These are phyloP conservation scores for Syngnathus acus DNA, from an alignment of 2,797 vertebrate species.

Conservation along the genomic window DNA sequence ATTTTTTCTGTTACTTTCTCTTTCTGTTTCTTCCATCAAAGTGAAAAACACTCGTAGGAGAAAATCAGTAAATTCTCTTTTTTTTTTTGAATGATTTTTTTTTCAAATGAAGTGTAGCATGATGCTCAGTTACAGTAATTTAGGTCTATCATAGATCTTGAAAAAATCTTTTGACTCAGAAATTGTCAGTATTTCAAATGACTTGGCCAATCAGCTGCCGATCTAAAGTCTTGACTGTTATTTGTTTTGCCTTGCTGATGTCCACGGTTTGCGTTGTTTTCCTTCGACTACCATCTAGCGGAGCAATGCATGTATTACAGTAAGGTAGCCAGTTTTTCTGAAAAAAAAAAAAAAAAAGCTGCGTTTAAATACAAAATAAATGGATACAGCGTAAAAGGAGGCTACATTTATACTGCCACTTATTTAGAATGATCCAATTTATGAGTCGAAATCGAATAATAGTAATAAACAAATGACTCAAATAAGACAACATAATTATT, in stretches of 20 bases:
- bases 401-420: background rate
- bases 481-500: background rate
- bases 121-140: background rate
- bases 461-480: background rate
- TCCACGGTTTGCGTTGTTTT: background rate
- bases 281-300: slow-evolving; percentile 48
- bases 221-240: background rate
- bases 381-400: background rate
- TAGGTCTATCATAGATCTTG: background rate
- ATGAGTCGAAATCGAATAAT: background rate
- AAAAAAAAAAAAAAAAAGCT: background rate
- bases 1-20: background rate
- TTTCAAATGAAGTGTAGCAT: background rate
- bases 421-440: background rate
- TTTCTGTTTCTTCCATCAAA: background rate
- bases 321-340: background rate
- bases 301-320: slow-evolving; percentile 11
- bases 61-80: background rate
- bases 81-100: background rate
- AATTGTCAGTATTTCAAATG: background rate
- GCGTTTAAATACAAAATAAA: background rate
- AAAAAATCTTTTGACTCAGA: background rate
- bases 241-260: no score
- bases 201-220: background rate
- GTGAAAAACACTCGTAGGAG: background rate